Percentiles rank a stretch among this genome's conserved stretches.
These are phyloP conservation scores for Sepiola atlantica DNA, from an alignment of 2,888 invertebrate genomes.

Conservation along the genomic window DNA sequence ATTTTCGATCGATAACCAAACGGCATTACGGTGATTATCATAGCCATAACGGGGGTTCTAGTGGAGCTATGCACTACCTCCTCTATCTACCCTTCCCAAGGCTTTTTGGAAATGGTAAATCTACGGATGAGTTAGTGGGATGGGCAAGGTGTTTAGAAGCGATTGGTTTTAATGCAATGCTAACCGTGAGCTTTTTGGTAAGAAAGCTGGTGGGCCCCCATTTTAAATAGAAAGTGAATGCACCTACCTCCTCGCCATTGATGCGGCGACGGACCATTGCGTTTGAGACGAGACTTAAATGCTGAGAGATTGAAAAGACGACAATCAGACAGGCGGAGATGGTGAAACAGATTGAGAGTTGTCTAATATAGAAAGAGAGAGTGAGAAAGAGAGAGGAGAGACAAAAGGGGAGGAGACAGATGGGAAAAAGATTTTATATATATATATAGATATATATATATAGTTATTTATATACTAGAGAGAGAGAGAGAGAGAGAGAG, in stretches of 20 bases:
- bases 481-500: background rate
- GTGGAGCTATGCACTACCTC: background rate
- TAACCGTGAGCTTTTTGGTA: background rate
- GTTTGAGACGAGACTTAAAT: too few species aligned
- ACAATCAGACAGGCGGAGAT: background rate
- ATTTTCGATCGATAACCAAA: slow-evolving; percentile 13
- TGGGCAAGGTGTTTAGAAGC: background rate
- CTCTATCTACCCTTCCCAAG: background rate
- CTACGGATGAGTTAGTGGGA: background rate
- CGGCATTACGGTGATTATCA: background rate
- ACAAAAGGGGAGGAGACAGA: background rate
- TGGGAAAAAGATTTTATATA: background rate
- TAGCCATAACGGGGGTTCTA: background rate
- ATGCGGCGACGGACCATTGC: background rate
- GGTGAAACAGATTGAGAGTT: background rate
- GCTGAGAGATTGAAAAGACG: background rate
- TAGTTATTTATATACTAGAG: background rate
- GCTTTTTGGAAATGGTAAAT: background rate
- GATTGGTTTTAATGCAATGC: background rate
- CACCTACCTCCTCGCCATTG: background rate
- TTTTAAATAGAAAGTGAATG: background rate
- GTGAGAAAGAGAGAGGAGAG: background rate
- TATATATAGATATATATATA: background rate
- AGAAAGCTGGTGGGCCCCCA: background rate
- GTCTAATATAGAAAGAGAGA: background rate